phyloP scores from a whole-genome alignment of 2,888 invertebrate species.

The Lepas anatifera region DNA sequence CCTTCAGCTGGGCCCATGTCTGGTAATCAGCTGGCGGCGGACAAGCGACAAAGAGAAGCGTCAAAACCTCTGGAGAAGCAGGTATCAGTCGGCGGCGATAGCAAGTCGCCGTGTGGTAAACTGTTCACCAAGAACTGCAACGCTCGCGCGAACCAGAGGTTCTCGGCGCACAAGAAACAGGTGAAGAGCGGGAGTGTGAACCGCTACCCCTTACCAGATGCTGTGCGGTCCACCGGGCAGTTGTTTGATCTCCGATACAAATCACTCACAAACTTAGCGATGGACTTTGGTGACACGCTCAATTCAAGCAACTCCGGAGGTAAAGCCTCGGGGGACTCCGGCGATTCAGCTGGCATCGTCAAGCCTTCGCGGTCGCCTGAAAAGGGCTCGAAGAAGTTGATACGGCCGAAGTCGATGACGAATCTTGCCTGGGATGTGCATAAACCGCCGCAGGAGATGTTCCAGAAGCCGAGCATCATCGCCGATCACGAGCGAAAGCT shows the following conservation, averaged over 20 bases:
- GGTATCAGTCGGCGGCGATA: neutral
- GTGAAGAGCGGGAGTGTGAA: slow-evolving; percentile 39
- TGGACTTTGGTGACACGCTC: slow-evolving; percentile 63
- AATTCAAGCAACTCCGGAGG: slow-evolving; percentile 83
- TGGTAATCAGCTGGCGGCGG: neutral
- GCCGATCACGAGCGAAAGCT: slow-evolving; percentile 22
- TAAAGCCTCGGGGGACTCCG: slow-evolving; percentile 68
- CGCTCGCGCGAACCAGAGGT: slow-evolving; percentile 43
- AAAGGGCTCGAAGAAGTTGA: slow-evolving; percentile 59
- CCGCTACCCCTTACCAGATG: neutral
- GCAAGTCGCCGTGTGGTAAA: slow-evolving; percentile 40
- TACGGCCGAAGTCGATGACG: slow-evolving; percentile 70
- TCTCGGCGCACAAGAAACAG: slow-evolving; percentile 58
- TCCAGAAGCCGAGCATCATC: slow-evolving; percentile 19
- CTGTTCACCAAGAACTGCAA: slow-evolving; percentile 65
- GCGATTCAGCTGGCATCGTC: slow-evolving; percentile 40
- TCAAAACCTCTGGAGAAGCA: neutral
- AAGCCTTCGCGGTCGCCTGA: slow-evolving; percentile 59
- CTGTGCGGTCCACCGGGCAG: slow-evolving; percentile 35
- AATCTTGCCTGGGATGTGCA: slow-evolving; percentile 51
- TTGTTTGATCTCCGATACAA: slow-evolving; percentile 55
- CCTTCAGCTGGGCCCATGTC: slow-evolving; percentile 15
- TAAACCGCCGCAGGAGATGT: slow-evolving; percentile 30
- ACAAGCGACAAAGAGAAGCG: neutral
- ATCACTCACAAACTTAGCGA: slow-evolving; percentile 37